These are phyloP conservation scores for Gallinago undulata DNA, from an alignment of 2,113 vertebrate genomes.

Conservation along the genomic window DNA sequence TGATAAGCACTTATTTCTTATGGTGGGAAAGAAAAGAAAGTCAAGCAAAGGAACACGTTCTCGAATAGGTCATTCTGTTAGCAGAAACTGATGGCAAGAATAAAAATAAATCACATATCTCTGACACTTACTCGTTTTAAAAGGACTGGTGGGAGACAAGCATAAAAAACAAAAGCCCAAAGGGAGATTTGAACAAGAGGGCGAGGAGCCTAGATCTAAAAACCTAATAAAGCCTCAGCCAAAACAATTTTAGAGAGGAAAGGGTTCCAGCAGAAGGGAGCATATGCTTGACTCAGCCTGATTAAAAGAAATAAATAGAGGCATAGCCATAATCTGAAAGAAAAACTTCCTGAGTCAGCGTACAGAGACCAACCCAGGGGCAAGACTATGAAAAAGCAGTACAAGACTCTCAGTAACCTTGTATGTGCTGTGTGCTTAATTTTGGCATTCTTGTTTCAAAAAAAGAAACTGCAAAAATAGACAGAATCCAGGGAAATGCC, in stretches of 20 bases:
- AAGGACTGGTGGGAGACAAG: constrained; percentile 70
- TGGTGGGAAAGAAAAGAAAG: constrained; percentile 27
- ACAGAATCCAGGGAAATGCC: neutral
- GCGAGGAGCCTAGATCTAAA: constrained; percentile 62
- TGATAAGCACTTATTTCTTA: constrained; percentile 36
- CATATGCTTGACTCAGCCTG: constrained; percentile 34
- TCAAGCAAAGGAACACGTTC: constrained; percentile 38
- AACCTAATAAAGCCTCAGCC: constrained; percentile 61
- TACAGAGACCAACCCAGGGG: neutral
- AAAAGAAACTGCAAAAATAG: neutral
- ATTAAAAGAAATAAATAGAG: constrained; percentile 70
- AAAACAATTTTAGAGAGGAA: constrained; percentile 60
- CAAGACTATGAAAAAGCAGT: neutral
- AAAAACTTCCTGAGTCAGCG: constrained; percentile 24
- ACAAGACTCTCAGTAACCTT: neutral
- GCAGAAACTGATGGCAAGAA: constrained; percentile 73
- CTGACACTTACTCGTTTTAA: constrained; percentile 68
- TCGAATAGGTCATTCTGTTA: constrained; percentile 71
- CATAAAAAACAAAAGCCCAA: constrained; percentile 75
- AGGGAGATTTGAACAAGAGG: constrained; percentile 69
- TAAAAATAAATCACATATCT: constrained; percentile 77
- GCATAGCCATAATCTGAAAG: constrained; percentile 13
- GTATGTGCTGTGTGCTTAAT: neutral
- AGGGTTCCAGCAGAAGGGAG: constrained; percentile 20
- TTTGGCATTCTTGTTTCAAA: neutral